Percentiles rank a stretch among this genome's conserved stretches.
These are phyloP conservation scores for Eospalax fontanierii DNA, from an alignment of 2,797 vertebrate species.

Conservation along the genomic window DNA sequence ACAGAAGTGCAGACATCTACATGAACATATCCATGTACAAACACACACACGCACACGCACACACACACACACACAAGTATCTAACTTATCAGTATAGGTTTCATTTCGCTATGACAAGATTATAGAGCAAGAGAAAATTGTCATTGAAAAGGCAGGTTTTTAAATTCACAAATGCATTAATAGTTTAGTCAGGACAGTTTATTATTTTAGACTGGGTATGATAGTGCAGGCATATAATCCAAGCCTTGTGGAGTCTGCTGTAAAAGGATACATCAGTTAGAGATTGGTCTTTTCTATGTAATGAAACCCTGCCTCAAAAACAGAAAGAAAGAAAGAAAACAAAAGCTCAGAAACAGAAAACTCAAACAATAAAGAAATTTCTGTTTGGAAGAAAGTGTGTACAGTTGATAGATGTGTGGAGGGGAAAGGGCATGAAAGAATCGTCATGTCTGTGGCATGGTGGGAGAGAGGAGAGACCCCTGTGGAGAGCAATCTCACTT, in stretches of 20 bases:
- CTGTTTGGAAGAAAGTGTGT: background rate
- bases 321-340: background rate
- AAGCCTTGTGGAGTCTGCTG: no score
- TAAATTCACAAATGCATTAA: background rate
- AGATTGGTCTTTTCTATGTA: background rate
- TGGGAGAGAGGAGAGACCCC: background rate
- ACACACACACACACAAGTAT: background rate
- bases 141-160: background rate
- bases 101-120: background rate
- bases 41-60: background rate
- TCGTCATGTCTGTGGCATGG: background rate
- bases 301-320: background rate
- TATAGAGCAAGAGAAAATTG: no score
- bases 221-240: background rate
- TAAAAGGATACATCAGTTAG: background rate
- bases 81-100: no score
- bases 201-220: background rate
- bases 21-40: background rate
- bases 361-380: background rate
- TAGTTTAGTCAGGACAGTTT: background rate
- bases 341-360: background rate
- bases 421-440: accelerated
- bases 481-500: background rate
- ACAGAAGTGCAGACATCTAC: background rate
- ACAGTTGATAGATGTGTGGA: no score